Conservation (phyloP, 2,797 vertebrate species). For the Pseudochirops corinnae region DNA sequence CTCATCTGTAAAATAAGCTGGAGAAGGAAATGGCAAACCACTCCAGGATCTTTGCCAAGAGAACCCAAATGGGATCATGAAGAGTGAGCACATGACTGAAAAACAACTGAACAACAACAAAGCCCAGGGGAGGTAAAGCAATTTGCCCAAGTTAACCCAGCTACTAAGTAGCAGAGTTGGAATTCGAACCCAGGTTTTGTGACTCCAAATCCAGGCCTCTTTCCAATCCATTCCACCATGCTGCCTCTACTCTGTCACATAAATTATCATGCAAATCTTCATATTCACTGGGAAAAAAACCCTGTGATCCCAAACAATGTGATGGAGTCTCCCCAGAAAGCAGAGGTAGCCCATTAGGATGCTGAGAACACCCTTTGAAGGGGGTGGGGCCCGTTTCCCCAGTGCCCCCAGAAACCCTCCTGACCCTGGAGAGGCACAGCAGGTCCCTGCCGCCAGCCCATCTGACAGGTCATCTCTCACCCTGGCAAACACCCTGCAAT, state of each 20-base stretch:
- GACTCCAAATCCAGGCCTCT: not conserved
- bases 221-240: not conserved
- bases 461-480: conserved; percentile 5
- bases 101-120: not conserved
- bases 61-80: not conserved
- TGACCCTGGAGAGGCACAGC: conserved; percentile 11
- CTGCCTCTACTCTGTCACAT: not conserved
- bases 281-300: not conserved
- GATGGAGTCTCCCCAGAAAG: not conserved
- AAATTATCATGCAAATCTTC: not conserved
- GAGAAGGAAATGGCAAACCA: not conserved
- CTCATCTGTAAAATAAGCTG: not conserved
- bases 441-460: conserved; percentile 17
- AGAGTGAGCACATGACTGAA: not conserved
- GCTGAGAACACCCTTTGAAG: conserved; percentile 2
- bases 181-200: not conserved
- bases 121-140: not conserved
- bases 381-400: not conserved
- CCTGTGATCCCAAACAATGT: not conserved
- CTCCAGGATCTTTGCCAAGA: not conserved
- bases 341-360: not conserved
- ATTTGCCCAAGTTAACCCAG: not conserved
- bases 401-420: not conserved
- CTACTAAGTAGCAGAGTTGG: not conserved
- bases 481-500: conserved; percentile 1